Percentiles rank a stretch among this genome's conserved stretches.
These are phyloP conservation scores for Chirona hameri DNA, from an alignment of 2,888 invertebrate species.

Conservation along the genomic window DNA sequence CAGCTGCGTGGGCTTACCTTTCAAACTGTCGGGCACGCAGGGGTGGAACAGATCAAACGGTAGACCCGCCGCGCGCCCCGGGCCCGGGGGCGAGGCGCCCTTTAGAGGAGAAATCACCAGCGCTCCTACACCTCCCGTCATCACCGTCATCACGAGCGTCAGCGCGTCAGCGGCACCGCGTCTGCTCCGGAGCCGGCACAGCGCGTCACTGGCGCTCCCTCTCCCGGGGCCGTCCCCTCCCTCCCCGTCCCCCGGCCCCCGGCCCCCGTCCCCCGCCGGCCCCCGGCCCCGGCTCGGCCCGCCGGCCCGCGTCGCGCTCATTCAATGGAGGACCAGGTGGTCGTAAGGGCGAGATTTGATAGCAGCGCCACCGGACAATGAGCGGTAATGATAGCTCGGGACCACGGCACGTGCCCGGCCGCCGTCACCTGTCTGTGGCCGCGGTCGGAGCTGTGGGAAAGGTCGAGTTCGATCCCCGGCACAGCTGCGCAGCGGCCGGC, in stretches of 20 bases:
- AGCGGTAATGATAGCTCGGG: neutral
- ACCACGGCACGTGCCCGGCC: neutral
- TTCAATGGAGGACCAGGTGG: conserved; percentile 24
- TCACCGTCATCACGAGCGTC: conserved; percentile 1
- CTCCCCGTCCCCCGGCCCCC: neutral
- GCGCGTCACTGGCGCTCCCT: neutral
- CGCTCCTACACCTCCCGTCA: neutral
- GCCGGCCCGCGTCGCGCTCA: conserved; percentile 35
- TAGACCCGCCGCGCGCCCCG: neutral
- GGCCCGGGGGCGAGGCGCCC: neutral
- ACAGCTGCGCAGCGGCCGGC: neutral
- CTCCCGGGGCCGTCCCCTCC: neutral
- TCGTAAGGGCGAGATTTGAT: conserved; percentile 24
- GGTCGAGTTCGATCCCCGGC: neutral
- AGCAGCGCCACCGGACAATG: neutral
- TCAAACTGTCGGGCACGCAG: neutral
- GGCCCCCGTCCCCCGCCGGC: conserved; percentile 34
- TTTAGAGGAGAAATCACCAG: neutral
- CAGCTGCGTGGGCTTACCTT: neutral
- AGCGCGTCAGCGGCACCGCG: neutral
- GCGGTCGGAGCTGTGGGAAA: neutral
- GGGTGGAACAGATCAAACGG: neutral
- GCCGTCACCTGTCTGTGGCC: neutral
- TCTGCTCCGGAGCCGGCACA: neutral
- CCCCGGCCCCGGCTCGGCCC: too few species aligned